Conservation (phyloP, 1,140 invertebrate species). For the Drosophila neocordata region DNA sequence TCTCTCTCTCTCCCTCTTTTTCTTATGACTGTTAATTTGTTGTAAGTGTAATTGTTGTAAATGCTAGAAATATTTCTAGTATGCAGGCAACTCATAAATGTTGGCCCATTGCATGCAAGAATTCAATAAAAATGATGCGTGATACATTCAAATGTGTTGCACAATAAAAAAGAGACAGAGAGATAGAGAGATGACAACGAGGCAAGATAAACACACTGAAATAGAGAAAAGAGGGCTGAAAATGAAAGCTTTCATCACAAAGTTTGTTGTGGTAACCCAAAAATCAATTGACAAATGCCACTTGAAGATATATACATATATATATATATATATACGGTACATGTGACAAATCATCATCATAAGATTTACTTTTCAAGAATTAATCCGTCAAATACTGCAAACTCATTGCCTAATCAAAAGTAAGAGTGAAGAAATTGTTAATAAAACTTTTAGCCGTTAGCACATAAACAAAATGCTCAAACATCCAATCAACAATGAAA, state of each 20-base stretch:
- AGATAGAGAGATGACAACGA: too few relatives aligned
- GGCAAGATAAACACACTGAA: too few relatives aligned
- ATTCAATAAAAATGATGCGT: slow-evolving; percentile 43
- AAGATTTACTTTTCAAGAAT: slow-evolving; percentile 80
- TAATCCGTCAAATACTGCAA: slow-evolving; percentile 67
- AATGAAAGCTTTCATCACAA: slow-evolving; percentile 56
- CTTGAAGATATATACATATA: slow-evolving; percentile 12
- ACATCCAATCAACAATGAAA: slow-evolving; percentile 72
- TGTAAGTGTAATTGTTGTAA: slow-evolving; percentile 37
- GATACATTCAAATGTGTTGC: slow-evolving; percentile 41
- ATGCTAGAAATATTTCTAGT: background rate
- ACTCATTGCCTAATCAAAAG: slow-evolving; percentile 78
- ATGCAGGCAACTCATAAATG: slow-evolving; percentile 16
- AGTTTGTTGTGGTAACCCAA: slow-evolving; percentile 64
- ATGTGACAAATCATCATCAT: slow-evolving; percentile 71
- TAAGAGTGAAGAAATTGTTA: slow-evolving; percentile 74
- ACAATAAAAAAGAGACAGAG: slow-evolving; percentile 22
- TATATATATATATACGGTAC: slow-evolving; percentile 8
- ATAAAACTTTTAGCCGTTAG: slow-evolving; percentile 28
- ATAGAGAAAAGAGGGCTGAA: slow-evolving; percentile 33
- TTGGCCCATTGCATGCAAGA: slow-evolving; percentile 56
- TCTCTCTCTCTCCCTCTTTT: background rate
- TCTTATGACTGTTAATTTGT: slow-evolving; percentile 51
- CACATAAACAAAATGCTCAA: slow-evolving; percentile 4
- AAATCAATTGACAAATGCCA: slow-evolving; percentile 36